Evolutionary conservation across 2,797 vertebrate species (phyloP), one percentile per base, ranked within the genome.

Genomic region (Syngnathus rostellatus): DNA sequence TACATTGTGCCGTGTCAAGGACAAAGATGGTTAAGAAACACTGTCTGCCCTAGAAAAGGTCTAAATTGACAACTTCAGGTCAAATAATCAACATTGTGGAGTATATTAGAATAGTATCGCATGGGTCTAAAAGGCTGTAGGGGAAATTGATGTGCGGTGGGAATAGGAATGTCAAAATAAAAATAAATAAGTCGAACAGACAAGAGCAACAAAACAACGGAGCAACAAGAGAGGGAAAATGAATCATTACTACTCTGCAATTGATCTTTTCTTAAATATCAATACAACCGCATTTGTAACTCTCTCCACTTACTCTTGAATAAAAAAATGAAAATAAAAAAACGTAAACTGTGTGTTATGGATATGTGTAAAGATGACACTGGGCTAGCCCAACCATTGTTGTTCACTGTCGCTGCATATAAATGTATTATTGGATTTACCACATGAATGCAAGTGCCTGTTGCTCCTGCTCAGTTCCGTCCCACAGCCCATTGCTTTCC

Each of bases 401-500:
- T 62, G 41, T 12, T 62, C 60, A 25, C 41, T 43, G 41, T 58
- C 23, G 31, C 8, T 17, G 12, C 55, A 45, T 45, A 12, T 25
- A 25, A 61, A 62, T 43, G 41, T 43, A 25, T 62, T 43, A 45
- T 45, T 62, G 60, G 41, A 48, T 57, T 66, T 66, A 68, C 70
- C 68, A 59, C 68, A 73, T 62, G 60, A 45, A 45, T 46, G 43
- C 41, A 46, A 45, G 41, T 43, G 11, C 60, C 60, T 46, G 60
- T 62, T 62, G 41, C 60, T 62, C 41, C 43, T 45, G 3, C 60
- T 62, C 21, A 8, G 59, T 11, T 61, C 59, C 3, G 40, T 61
- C 19, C 59, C 59, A 61, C 59, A 61, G 60, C 60, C 41, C 41
- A 9, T 25, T 62, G 60, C 60, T 17, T 45, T 79, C 66, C 68